phyloP scores from a whole-genome alignment of 2,888 invertebrate genomes.

The Meiosimyza platycephala region DNA sequence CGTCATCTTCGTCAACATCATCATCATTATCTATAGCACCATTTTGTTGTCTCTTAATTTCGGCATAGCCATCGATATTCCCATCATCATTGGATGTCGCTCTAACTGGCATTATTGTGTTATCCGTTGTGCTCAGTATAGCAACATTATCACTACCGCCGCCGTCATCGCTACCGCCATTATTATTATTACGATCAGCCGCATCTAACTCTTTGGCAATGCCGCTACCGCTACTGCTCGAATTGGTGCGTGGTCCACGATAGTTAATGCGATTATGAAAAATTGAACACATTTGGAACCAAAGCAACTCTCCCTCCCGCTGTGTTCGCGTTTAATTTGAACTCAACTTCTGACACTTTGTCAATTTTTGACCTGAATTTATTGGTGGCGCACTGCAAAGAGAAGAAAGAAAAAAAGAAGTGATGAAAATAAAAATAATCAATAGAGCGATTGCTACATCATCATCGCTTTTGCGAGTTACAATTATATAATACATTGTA shows the following conservation, averaged over 20 bases:
- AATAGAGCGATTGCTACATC: no score
- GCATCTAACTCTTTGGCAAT: slow-evolving; percentile 60
- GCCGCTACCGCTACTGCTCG: slow-evolving; percentile 46
- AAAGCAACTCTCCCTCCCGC: neutral
- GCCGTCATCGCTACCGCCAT: slow-evolving; percentile 42
- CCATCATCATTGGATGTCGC: slow-evolving; percentile 29
- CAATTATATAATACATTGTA: no score
- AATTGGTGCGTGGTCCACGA: slow-evolving; percentile 59
- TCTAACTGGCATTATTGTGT: slow-evolving; percentile 22
- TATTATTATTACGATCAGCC: slow-evolving; percentile 55
- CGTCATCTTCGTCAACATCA: slow-evolving; percentile 7
- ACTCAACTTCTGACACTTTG: slow-evolving; percentile 1
- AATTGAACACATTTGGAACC: slow-evolving; percentile 61
- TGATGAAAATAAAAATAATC: slow-evolving; percentile 1
- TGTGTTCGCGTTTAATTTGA: neutral
- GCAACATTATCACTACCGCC: neutral
- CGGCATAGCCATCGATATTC: slow-evolving; percentile 8
- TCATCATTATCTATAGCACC: slow-evolving; percentile 4
- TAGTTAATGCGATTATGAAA: slow-evolving; percentile 66
- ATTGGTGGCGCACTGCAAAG: neutral
- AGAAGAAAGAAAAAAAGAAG: neutral
- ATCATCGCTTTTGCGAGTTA: no score
- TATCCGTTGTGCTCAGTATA: neutral
- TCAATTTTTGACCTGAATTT: slow-evolving; percentile 31
- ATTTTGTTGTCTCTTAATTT: neutral